Evolutionary conservation across 2,888 invertebrate species (phyloP), one percentile per base, ranked within the genome.

Genomic region (Microctonus aethiopoides): DNA sequence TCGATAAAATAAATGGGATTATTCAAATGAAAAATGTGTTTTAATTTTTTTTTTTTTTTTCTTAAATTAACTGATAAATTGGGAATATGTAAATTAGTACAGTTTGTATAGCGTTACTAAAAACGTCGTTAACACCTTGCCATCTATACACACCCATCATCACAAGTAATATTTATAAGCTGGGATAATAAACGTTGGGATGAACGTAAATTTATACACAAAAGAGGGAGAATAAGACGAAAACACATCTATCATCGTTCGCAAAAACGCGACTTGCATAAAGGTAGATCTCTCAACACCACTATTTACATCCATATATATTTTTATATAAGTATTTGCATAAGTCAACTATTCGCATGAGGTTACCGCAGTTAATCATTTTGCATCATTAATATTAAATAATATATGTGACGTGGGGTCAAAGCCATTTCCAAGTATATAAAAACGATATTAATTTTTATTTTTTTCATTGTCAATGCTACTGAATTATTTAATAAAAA

Each of bases 121-220:
- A 75, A 77, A 76, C 71, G 68, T 76, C 77, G 75, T 78, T 78
- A 75, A 74, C 77, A 77, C 79, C 75, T 75, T 68, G 46, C 26
- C 26, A 69, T 68, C 54, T 70, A 67, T 24, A 34, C 72, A 72
- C 67, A 72, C 67, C 73, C 68, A 72, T 78, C 76, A 74, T 79
- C 76, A 75, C 76, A 75, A 77, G 73, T 72, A 73, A 77, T 75
- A 79, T 77, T 79, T 78, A 78, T 77, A 68, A 74, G 56, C 61
- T 46, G 46, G 41, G 39, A 57, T 70, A 74, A 75, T 71, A 73
- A 73, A 70, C 69, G 67, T 70, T 70, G 56, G 51, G 54, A 71
- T 46, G 67, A n/a, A 46, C 9, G 16, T 46, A 16, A 16, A 46
- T 46, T 16, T n/a, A 46, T 46, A n/a, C 2, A 46, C 7, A 46